phyloP scores from a whole-genome alignment of 2,113 vertebrate species.

The Crotophaga sulcirostris region DNA sequence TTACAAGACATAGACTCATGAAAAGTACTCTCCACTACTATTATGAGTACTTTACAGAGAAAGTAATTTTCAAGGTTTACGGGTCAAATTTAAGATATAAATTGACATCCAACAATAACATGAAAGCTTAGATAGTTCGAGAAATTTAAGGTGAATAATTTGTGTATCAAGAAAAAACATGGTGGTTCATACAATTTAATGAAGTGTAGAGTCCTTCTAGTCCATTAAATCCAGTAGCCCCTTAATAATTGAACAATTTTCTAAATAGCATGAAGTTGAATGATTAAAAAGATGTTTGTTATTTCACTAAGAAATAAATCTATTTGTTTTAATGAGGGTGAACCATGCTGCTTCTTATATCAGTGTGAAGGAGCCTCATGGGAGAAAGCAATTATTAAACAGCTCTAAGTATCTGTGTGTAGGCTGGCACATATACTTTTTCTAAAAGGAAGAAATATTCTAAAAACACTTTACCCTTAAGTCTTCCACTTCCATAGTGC shows the following conservation, averaged over 20 bases:
- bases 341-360: not conserved
- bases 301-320: constrained; percentile 47
- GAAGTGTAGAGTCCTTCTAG: not conserved
- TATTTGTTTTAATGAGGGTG: constrained; percentile 38
- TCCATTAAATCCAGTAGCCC: constrained; percentile 14
- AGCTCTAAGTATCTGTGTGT: not conserved
- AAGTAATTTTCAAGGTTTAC: not conserved
- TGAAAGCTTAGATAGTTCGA: not conserved
- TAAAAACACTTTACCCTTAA: not conserved
- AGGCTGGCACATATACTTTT: not conserved
- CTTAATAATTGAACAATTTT: constrained; percentile 47
- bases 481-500: not conserved
- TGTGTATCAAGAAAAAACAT: not conserved
- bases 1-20: not conserved
- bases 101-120: not conserved
- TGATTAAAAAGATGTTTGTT: constrained; percentile 15
- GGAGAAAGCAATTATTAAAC: constrained; percentile 24
- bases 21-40: not conserved
- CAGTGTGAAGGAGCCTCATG: not conserved
- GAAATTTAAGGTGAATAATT: not conserved
- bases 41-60: not conserved
- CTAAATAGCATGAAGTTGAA: constrained; percentile 41
- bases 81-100: not conserved
- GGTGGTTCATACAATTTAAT: not conserved
- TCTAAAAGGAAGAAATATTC: not conserved